A percentile compares a stretch with the other conserved stretches of the same genome.
These are phyloP conservation scores for Clusia tigrina DNA, from an alignment of 2,888 invertebrate genomes.

Conservation along the genomic window DNA sequence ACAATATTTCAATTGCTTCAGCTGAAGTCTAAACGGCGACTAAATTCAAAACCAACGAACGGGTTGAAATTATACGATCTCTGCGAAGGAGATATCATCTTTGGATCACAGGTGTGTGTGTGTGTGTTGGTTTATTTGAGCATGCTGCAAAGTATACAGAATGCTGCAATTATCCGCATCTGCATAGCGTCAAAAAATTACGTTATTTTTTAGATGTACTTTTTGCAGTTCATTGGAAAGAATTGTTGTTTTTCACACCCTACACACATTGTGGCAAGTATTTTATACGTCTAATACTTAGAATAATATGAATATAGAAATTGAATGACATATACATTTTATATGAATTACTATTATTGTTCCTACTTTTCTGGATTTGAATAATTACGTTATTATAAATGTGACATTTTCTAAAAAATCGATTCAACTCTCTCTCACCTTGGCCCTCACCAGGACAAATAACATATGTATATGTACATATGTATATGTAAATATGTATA, in stretches of 20 bases:
- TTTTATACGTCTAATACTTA: too few relatives aligned
- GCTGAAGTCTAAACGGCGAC: conserved; percentile 57
- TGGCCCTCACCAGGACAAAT: too few relatives aligned
- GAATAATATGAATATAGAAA: too few relatives aligned
- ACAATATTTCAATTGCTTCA: conserved; percentile 44
- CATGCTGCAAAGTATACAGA: not conserved
- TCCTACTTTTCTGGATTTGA: too few relatives aligned
- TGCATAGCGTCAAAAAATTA: conserved; percentile 1
- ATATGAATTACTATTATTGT: too few relatives aligned
- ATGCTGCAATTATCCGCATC: not conserved
- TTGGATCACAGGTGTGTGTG: not conserved
- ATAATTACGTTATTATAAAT: too few relatives aligned
- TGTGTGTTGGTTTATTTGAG: not conserved
- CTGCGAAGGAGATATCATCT: not conserved
- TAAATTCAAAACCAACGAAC: conserved; percentile 52
- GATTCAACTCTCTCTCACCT: too few relatives aligned
- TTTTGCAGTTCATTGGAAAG: not conserved
- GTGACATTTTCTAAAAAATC: too few relatives aligned
- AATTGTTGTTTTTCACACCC: not conserved
- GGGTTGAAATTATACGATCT: conserved; percentile 53
- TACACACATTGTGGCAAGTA: too few relatives aligned
- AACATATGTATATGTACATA: too few relatives aligned
- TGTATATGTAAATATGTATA: too few relatives aligned
- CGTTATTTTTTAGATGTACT: not conserved
- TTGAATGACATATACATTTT: not conserved